Evolutionary conservation across 1,140 invertebrate species (phyloP).

Genomic region (Drosophila auraria): DNA sequence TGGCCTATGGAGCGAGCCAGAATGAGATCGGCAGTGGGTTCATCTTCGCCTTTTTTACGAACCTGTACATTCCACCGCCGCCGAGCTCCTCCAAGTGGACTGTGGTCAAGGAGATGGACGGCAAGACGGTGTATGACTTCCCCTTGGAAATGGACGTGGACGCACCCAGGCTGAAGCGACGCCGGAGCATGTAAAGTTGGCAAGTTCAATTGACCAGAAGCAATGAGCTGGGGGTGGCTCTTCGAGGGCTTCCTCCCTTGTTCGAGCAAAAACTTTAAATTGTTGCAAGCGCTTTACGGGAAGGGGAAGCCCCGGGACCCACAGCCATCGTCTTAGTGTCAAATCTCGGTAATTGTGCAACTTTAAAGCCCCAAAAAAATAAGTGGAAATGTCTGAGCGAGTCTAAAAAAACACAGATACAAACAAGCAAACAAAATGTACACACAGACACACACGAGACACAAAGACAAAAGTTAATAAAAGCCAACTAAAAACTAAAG

Average conservation of each 20-base stretch:
- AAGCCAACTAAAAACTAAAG: slow-evolving; percentile 82
- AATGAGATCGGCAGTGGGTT: slow-evolving; percentile 14
- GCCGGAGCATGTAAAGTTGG: slow-evolving; percentile 3
- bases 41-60: slow-evolving; percentile 13
- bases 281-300: slow-evolving; percentile 41
- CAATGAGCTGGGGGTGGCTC: slow-evolving; percentile 2
- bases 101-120: not conserved
- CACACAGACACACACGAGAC: not conserved
- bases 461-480: slow-evolving; percentile 77
- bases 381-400: slow-evolving; percentile 62
- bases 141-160: not conserved
- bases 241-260: slow-evolving; percentile 22
- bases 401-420: slow-evolving; percentile 20
- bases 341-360: slow-evolving; percentile 79
- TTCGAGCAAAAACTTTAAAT: slow-evolving; percentile 69
- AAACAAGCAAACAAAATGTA: slow-evolving; percentile 8
- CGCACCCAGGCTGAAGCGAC: not conserved
- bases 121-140: not conserved
- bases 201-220: slow-evolving; percentile 65
- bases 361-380: slow-evolving; percentile 70
- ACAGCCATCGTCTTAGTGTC: slow-evolving; percentile 57
- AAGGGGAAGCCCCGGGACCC: slow-evolving; percentile 16
- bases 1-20: not conserved
- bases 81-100: not conserved
- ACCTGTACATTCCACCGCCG: not conserved